Conservation (phyloP, 2,797 vertebrate genomes). For the Molossus molossus region DNA sequence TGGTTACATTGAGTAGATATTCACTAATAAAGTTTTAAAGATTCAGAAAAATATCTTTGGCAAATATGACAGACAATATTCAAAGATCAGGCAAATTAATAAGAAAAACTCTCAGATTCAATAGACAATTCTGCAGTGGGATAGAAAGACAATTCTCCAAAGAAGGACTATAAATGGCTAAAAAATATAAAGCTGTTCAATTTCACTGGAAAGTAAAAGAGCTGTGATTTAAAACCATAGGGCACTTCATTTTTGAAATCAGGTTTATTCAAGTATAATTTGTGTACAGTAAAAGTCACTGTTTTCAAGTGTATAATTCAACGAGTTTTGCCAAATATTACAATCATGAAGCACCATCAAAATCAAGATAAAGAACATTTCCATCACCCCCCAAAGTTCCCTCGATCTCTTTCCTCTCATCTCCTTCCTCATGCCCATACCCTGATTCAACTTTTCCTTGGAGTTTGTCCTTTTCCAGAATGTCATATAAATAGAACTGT, state of each 20-base stretch:
- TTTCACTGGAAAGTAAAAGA: slow-evolving; percentile 26
- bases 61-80: neutral
- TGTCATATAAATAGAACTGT: neutral
- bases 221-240: neutral
- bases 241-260: neutral
- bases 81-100: neutral
- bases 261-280: neutral
- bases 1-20: neutral
- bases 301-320: neutral
- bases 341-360: neutral
- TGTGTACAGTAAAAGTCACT: neutral
- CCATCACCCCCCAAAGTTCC: neutral
- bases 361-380: slow-evolving; percentile 28
- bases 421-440: neutral
- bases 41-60: neutral
- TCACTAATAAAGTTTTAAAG: slow-evolving; percentile 10
- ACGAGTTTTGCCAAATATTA: slow-evolving; percentile 28
- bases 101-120: neutral
- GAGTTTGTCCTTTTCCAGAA: neutral
- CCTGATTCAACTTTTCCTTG: neutral
- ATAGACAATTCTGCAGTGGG: neutral
- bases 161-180: neutral
- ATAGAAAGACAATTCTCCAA: slow-evolving; percentile 17
- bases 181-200: slow-evolving; percentile 2
- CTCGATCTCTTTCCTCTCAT: neutral